A percentile compares a stretch with the other conserved stretches of the same genome.
phyloP scores from a whole-genome alignment of 2,888 invertebrate genomes.

The Syrphus vitripennis region DNA sequence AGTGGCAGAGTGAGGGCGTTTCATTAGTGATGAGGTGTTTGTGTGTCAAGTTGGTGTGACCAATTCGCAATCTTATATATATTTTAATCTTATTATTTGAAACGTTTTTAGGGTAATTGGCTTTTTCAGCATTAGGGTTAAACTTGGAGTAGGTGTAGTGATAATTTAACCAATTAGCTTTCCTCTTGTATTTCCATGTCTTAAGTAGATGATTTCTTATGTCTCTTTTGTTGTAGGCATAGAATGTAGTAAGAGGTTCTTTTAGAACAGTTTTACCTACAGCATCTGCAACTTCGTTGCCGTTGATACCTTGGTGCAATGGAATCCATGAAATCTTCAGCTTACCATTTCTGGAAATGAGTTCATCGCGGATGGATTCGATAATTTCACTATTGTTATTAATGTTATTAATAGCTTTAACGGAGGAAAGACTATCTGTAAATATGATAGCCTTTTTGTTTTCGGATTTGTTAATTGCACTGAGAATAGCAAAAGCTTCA shows the following conservation, averaged over 20 bases:
- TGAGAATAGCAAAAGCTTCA: constrained; percentile 37
- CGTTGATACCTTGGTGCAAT: constrained; percentile 6
- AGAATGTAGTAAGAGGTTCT: background rate
- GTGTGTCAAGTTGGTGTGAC: too few species aligned
- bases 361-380: constrained; percentile 2
- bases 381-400: constrained; percentile 9
- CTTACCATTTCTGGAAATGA: background rate
- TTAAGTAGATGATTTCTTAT: background rate
- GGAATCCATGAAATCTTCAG: constrained; percentile 5
- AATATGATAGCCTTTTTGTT: constrained; percentile 32
- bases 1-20: too few species aligned
- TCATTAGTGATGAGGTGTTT: too few species aligned
- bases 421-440: constrained; percentile 34
- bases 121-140: background rate
- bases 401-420: constrained; percentile 9
- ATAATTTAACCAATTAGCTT: constrained; percentile 19
- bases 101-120: too few species aligned
- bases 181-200: constrained; percentile 8
- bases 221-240: constrained; percentile 11
- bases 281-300: constrained; percentile 14
- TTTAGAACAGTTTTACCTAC: constrained; percentile 10
- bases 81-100: too few species aligned
- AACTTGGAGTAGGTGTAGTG: constrained; percentile 4
- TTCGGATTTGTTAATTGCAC: constrained; percentile 3
- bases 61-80: too few species aligned